A percentile compares a stretch with the other conserved stretches of the same genome.
Conservation (phyloP, 2,888 invertebrate species). For the Hipparchia semele region DNA sequence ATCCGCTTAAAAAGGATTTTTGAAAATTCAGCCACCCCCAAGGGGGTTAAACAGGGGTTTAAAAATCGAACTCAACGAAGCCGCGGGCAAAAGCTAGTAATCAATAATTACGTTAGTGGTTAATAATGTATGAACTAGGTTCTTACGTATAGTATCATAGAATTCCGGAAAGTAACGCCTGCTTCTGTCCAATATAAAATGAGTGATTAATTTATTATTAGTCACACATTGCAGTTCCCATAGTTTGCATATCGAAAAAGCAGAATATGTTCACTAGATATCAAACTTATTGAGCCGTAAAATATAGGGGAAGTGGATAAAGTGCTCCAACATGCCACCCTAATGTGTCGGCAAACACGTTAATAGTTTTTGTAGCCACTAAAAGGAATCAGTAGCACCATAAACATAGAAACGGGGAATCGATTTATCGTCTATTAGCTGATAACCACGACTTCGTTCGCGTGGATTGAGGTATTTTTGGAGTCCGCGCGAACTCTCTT, state of each 20-base stretch:
- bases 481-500: too few species aligned
- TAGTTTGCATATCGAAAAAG: background rate
- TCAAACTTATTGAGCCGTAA: conserved; percentile 5
- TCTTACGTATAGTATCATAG: too few species aligned
- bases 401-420: background rate
- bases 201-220: background rate
- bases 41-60: too few species aligned
- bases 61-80: too few species aligned
- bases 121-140: too few species aligned
- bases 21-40: too few species aligned
- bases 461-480: too few species aligned
- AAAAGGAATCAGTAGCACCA: conserved; percentile 8
- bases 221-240: background rate
- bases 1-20: too few species aligned
- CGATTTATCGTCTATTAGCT: background rate
- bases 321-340: conserved; percentile 13
- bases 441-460: background rate
- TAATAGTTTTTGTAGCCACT: conserved; percentile 17
- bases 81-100: too few species aligned
- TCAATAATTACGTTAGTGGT: too few species aligned
- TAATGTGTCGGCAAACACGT: conserved; percentile 30
- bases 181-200: too few species aligned
- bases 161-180: too few species aligned
- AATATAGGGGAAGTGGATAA: conserved; percentile 4
- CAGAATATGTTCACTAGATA: background rate